These are phyloP conservation scores for Bombyx mori DNA, from an alignment of 1,140 invertebrate species.

Conservation along the genomic window DNA sequence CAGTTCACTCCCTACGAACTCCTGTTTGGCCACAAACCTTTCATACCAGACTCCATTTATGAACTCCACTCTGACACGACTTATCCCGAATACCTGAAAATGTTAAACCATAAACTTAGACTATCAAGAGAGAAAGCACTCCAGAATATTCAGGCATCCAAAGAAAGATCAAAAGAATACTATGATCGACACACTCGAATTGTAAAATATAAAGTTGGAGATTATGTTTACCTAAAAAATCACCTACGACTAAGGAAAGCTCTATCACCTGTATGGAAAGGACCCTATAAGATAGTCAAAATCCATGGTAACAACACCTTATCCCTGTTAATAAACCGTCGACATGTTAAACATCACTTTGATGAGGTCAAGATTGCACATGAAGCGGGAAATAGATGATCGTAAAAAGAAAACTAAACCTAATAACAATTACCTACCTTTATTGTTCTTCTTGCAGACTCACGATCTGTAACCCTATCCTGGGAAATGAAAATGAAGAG, in stretches of 20 bases:
- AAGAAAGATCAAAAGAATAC: constrained; percentile 6
- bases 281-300: constrained; percentile 6
- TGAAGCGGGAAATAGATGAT: background rate
- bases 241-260: constrained; percentile 4
- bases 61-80: background rate
- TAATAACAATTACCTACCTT: background rate
- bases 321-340: constrained; percentile 7
- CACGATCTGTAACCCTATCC: background rate
- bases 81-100: constrained; percentile 6
- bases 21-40: constrained; percentile 4
- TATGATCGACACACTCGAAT: constrained; percentile 1
- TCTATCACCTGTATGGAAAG: constrained; percentile 3
- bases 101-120: constrained; percentile 3
- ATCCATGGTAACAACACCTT: constrained; percentile 7
- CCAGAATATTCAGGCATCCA: constrained; percentile 4
- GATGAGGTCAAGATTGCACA: constrained; percentile 8
- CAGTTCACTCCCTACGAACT: constrained; percentile 3
- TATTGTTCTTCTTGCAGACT: background rate
- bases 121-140: constrained; percentile 3
- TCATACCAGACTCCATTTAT: constrained; percentile 6
- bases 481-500: background rate
- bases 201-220: constrained; percentile 6
- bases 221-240: constrained; percentile 3
- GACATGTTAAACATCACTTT: constrained; percentile 9
- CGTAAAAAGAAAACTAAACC: background rate